Conservation (phyloP, 1,140 invertebrate species). For the Homarus americanus region DNA sequence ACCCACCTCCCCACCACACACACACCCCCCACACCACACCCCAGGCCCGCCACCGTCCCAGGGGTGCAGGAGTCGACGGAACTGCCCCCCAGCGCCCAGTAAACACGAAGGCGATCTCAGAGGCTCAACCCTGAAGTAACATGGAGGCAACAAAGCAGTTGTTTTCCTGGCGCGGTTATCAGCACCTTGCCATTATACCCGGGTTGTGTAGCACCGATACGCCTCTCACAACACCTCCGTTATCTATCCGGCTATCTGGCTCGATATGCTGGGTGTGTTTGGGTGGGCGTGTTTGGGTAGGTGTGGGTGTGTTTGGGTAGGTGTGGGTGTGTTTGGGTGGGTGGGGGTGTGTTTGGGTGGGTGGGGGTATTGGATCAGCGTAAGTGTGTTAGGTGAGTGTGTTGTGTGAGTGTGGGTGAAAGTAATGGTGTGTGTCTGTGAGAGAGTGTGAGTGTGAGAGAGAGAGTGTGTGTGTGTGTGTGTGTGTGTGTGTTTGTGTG, state of each 20-base stretch:
- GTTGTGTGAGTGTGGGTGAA: too few relatives aligned
- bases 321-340: too few relatives aligned
- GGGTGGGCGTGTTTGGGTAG: too few relatives aligned
- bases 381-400: too few relatives aligned
- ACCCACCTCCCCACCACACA: neutral
- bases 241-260: neutral
- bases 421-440: too few relatives aligned
- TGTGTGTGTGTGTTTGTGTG: neutral
- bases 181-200: constrained; percentile 11
- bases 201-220: neutral
- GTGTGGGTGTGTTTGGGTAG: too few relatives aligned
- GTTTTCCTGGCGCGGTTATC: constrained; percentile 61
- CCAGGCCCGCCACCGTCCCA: neutral
- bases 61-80: constrained; percentile 53
- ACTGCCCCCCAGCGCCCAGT: constrained; percentile 57
- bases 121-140: constrained; percentile 64
- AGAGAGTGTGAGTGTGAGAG: neutral
- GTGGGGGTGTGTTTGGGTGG: too few relatives aligned
- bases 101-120: constrained; percentile 66
- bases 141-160: constrained; percentile 61
- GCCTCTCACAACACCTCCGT: neutral
- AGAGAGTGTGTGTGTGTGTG: neutral
- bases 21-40: neutral
- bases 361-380: too few relatives aligned
- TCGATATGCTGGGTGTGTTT: neutral